These are phyloP conservation scores for Archegozetes longisetosus DNA, from an alignment of 1,140 invertebrate genomes.

Conservation along the genomic window DNA sequence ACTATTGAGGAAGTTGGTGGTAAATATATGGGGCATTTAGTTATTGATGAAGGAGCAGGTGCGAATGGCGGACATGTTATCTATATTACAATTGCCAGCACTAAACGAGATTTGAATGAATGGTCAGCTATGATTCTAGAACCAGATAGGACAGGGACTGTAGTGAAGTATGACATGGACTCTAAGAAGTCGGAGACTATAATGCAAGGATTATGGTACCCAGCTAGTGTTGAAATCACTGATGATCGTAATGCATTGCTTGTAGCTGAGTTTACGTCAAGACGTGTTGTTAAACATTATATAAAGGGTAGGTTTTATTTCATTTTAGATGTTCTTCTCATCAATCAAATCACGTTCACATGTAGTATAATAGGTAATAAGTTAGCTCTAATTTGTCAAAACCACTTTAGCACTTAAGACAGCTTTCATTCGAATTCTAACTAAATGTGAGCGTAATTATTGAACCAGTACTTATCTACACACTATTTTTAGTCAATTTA, in stretches of 20 bases:
- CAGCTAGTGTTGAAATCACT: constrained; percentile 40
- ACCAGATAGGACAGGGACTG: constrained; percentile 8
- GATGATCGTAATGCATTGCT: constrained; percentile 54
- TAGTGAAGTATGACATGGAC: constrained; percentile 11
- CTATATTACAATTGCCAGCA: constrained; percentile 15
- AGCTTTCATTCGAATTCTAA: too few species aligned
- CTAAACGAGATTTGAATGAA: constrained; percentile 1
- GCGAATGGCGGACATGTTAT: constrained; percentile 10
- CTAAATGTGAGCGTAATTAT: too few species aligned
- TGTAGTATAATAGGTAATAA: too few species aligned
- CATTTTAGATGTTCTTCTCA: neutral
- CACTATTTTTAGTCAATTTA: neutral
- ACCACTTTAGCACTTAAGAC: too few species aligned
- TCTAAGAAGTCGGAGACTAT: constrained; percentile 1
- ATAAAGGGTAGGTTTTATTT: constrained; percentile 34
- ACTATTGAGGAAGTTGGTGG: neutral
- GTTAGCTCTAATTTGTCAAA: neutral
- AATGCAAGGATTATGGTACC: constrained; percentile 8
- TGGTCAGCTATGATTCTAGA: constrained; percentile 1
- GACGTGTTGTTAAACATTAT: constrained; percentile 44
- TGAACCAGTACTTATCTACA: too few species aligned
- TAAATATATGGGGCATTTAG: constrained; percentile 7
- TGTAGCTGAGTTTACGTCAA: constrained; percentile 38
- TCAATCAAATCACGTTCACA: too few species aligned
- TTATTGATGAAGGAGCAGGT: constrained; percentile 8